phyloP scores from a whole-genome alignment of 2,888 invertebrate genomes.

The Fabriciana adippe region DNA sequence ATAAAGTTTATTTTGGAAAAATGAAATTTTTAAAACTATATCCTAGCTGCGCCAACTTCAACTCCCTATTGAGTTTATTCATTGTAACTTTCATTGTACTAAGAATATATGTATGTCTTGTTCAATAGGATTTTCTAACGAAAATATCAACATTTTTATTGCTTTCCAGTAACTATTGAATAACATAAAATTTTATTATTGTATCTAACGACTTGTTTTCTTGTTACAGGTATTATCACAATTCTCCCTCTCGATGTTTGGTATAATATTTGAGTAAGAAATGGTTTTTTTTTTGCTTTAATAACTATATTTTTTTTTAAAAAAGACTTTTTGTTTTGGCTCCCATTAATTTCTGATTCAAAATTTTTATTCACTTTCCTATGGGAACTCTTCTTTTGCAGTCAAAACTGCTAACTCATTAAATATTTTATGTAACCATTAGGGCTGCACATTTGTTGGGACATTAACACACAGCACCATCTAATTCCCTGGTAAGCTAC shows the following conservation, averaged over 20 bases:
- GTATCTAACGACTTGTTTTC: slow-evolving; percentile 21
- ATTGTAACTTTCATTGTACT: slow-evolving; percentile 10
- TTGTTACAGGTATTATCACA: slow-evolving; percentile 25
- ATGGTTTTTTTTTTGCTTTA: too few species aligned
- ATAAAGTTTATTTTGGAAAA: not conserved
- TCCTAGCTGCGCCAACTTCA: not conserved
- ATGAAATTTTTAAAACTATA: not conserved
- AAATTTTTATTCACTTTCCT: too few species aligned
- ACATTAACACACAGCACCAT: too few species aligned
- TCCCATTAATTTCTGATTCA: too few species aligned
- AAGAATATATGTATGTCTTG: slow-evolving; percentile 1
- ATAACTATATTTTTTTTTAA: too few species aligned
- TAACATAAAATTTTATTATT: slow-evolving; percentile 23
- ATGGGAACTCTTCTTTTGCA: too few species aligned
- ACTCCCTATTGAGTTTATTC: slow-evolving; percentile 15
- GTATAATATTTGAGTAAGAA: not conserved
- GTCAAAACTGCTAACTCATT: too few species aligned
- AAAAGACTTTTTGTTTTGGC: too few species aligned
- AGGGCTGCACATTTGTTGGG: too few species aligned
- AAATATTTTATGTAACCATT: too few species aligned
- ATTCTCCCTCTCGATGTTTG: not conserved
- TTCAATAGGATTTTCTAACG: not conserved
- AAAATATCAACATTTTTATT: slow-evolving; percentile 9
- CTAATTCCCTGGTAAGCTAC: too few species aligned
- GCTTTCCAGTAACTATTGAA: not conserved